Evolutionary conservation across 1,140 invertebrate genomes (phyloP), one percentile per base, ranked within the genome.

Genomic region (Protaetia brevitarsis): DNA sequence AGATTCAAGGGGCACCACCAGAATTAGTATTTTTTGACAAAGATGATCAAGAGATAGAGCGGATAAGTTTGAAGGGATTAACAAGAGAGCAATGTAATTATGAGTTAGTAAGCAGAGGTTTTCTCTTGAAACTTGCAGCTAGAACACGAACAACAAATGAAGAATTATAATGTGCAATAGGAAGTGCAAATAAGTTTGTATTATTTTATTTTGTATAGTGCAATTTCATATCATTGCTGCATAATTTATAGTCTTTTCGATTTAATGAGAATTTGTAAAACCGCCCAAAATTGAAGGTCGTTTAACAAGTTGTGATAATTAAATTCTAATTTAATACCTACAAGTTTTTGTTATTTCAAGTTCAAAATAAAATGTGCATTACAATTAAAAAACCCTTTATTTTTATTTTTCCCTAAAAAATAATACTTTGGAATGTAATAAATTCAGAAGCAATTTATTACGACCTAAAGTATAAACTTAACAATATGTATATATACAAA

Each of bases 41-140:
- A 5, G 74, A 79, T 21, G 84, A 87, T 66, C 77, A 86, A 69
- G 86, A 87, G 75, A 71, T 90, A 2, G 86, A 91, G 72, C 81
- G 87, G 68, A 71, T 89, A 13, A 76, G 81, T 37, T 76, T 92
- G 11, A 81, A 82, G 1, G 77, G 81, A 8, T 77, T 88, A 6
- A 84, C 77, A 27, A 81, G 88, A 11, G 71, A 86, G n/a, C 83
- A 89, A 71, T 91, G 89, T 72, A 90, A 90, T 76, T 79, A 89
- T 13, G 74, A 91, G 2, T 69, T 92, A 7, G 45, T 81, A 36
- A 79, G 79, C 6, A 85, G 83, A 72, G 88, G 88, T 5, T 91
- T 91, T 51, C 45, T 23, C 7, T 34, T 62, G 26, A 62, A 62
- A 8, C 21, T 62, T 11, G 60, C 60, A 29, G 27, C 57, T 59